These are phyloP conservation scores for Phymanthus crucifer DNA, from an alignment of 92 coral and sea anemone species.

Conservation along the genomic window DNA sequence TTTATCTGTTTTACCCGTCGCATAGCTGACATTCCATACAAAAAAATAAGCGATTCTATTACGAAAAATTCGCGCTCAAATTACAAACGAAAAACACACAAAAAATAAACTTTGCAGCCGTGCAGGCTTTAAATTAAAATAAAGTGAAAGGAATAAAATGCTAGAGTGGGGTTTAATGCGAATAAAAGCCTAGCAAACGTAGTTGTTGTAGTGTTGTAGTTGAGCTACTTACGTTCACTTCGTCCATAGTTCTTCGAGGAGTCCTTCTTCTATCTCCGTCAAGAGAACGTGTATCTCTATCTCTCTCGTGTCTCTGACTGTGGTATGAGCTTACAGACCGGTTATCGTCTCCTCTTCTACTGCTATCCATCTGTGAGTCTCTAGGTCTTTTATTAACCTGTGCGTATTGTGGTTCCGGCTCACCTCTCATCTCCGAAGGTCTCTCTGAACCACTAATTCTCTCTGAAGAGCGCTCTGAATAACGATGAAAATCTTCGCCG, in stretches of 20 bases:
- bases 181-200: slow-evolving; percentile 7
- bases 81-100: slow-evolving; percentile 31
- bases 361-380: slow-evolving; percentile 4
- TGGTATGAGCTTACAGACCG: slow-evolving; percentile 27
- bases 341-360: slow-evolving; percentile 20
- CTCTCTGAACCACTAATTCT: not conserved
- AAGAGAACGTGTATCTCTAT: slow-evolving; percentile 10
- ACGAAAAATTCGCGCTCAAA: slow-evolving; percentile 35
- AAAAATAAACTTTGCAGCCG: slow-evolving; percentile 23
- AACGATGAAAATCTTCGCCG: slow-evolving; percentile 36
- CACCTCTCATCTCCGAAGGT: slow-evolving; percentile 35
- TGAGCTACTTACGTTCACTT: slow-evolving; percentile 33
- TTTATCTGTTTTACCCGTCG: not conserved
- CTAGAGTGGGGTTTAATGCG: not conserved
- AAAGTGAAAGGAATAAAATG: not conserved
- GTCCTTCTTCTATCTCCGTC: slow-evolving; percentile 24
- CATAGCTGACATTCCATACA: slow-evolving; percentile 28
- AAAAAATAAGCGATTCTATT: slow-evolving; percentile 27
- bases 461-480: slow-evolving; percentile 17
- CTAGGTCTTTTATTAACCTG: slow-evolving; percentile 29
- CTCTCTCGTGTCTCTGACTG: slow-evolving; percentile 16
- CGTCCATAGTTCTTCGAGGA: slow-evolving; percentile 40
- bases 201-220: not conserved
- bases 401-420: slow-evolving; percentile 33
- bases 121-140: not conserved